Percentiles rank a stretch among this genome's conserved stretches.
Conservation (phyloP, 2,888 invertebrate species). For the Lycaena phlaeas region DNA sequence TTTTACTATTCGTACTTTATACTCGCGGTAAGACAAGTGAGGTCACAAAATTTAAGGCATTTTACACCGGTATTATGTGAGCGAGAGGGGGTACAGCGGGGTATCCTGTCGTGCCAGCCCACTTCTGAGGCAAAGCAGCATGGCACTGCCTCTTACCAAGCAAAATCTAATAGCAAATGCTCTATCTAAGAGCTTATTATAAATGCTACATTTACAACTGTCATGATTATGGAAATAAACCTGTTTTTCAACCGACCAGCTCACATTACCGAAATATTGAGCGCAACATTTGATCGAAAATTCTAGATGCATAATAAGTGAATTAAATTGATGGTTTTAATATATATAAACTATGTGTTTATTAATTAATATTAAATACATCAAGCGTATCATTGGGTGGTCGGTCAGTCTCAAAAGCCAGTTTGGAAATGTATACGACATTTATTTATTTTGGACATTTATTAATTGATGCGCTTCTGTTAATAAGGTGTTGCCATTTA, state of each 20-base stretch:
- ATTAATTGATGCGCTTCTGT: constrained; percentile 1
- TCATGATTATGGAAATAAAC: no score
- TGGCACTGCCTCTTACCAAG: no score
- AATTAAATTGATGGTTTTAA: neutral
- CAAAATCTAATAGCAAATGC: no score
- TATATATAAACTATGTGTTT: constrained; percentile 2
- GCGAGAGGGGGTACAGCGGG: no score
- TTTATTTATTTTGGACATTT: constrained; percentile 2
- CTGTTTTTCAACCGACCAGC: no score
- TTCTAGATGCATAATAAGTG: neutral
- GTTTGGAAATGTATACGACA: constrained; percentile 1
- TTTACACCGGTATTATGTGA: no score
- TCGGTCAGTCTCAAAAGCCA: neutral
- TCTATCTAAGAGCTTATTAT: no score
- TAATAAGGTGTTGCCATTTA: constrained; percentile 2
- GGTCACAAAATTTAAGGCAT: no score
- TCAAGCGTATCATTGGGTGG: neutral
- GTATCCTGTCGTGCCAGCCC: no score
- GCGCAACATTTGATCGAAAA: neutral
- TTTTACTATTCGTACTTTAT: neutral
- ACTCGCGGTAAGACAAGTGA: neutral
- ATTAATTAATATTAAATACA: neutral
- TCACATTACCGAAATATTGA: neutral
- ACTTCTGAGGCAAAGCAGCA: no score
- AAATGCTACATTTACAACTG: no score